Evolutionary conservation across 2,113 vertebrate genomes (phyloP), one percentile per base, ranked within the genome.

Genomic region (Tangachromis dhanisi): DNA sequence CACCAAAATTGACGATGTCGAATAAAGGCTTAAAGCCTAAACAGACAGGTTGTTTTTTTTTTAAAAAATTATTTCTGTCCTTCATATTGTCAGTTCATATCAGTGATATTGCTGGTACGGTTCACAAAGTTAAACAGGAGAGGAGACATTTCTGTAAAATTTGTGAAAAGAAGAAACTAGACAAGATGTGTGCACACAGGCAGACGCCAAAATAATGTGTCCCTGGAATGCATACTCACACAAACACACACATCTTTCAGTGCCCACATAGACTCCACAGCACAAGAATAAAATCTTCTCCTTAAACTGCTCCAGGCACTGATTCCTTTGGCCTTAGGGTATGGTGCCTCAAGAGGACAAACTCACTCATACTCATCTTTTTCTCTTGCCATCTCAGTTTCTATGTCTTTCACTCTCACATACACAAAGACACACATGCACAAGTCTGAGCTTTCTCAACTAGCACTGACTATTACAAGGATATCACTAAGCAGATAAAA

Each of bases 251-350:
- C 24, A 29, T n/a, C 66, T 9, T 53, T 84, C 12, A 78, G 71
- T 84, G 33, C 53, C 63, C 13, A 54, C 68, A 78, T 10, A 83
- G 55, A 26, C 76, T 90, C 45, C 61, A 73, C 80, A 88, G 84
- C 55, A 40, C 76, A 53, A 53, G 38, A 81, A 45, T 85, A 47
- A 88, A 76, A 83, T 66, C 26, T 73, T 88, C 83, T 80, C 51
- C 57, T 86, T 31, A 92, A 84, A 92, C 61, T 83, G 92, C 90
- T 90, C 12, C 89, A 83, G 91, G 90, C 92, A 38, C 35, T 80
- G 83, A 91, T 89, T 92, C 85, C 26, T 89, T 66, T 92, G 83
- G 89, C 94, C 89, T 81, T 61, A 26, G 89, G 92, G 83, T 86
- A 89, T 63, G 47, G 13, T 16, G 81, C 80, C 91, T 87, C 63